These are phyloP conservation scores for Hydractinia echinata DNA, from an alignment of 30 jellyfish, hydroid and myxozoan species.

Conservation along the genomic window DNA sequence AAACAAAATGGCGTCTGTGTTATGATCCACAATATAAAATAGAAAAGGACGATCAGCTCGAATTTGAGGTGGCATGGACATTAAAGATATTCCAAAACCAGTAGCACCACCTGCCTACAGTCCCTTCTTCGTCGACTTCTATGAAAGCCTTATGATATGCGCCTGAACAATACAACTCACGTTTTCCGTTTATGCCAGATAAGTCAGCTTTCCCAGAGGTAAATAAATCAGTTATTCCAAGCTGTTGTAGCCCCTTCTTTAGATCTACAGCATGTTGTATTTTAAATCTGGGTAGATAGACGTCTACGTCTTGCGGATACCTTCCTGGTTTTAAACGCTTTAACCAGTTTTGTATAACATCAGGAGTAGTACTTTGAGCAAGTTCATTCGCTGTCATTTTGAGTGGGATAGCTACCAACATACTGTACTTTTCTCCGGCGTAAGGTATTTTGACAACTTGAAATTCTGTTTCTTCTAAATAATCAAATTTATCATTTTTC, in stretches of 20 bases:
- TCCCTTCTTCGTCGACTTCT: conserved; percentile 77
- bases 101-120: conserved; percentile 94
- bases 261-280: conserved; percentile 25
- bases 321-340: neutral
- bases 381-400: conserved; percentile 26
- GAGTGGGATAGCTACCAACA: conserved; percentile 60
- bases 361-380: conserved; percentile 8
- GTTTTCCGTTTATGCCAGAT: conserved; percentile 52
- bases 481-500: conserved; percentile 6
- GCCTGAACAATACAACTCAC: conserved; percentile 40
- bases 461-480: conserved; percentile 7
- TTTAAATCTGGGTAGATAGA: conserved; percentile 57
- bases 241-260: conserved; percentile 21
- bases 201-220: conserved; percentile 51
- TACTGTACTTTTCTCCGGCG: conserved; percentile 40
- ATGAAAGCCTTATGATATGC: conserved; percentile 78
- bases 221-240: conserved; percentile 66
- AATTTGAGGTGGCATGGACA: conserved; percentile 30
- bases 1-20: conserved; percentile 37
- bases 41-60: conserved; percentile 76
- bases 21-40: conserved; percentile 47
- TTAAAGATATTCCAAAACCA: conserved; percentile 44
- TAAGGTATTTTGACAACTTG: conserved; percentile 61
- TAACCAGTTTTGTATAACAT: neutral
- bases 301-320: conserved; percentile 6